A percentile compares a stretch with the other conserved stretches of the same genome.
Conservation (phyloP, 2,888 invertebrate species). For the Microplitis manilae region DNA sequence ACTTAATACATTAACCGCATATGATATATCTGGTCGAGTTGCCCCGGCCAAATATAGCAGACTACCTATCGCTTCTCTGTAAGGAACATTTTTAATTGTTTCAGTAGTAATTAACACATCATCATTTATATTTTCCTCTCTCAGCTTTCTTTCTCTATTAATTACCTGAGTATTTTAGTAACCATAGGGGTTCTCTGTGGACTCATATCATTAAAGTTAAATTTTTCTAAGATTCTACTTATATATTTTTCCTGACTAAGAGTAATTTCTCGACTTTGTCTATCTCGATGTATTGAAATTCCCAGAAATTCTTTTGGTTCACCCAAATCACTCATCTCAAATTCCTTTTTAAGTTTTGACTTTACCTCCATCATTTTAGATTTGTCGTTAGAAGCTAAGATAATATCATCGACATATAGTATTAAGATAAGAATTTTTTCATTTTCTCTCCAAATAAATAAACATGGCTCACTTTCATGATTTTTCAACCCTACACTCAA, state of each 20-base stretch:
- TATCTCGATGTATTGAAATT: slow-evolving; percentile 40
- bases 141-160: slow-evolving; percentile 2
- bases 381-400: slow-evolving; percentile 46
- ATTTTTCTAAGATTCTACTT: slow-evolving; percentile 28
- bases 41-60: slow-evolving; percentile 45
- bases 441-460: slow-evolving; percentile 45
- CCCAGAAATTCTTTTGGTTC: slow-evolving; percentile 45
- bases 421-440: slow-evolving; percentile 40
- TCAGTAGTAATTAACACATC: not conserved
- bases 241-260: slow-evolving; percentile 22
- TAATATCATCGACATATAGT: slow-evolving; percentile 44
- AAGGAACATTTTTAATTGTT: slow-evolving; percentile 2
- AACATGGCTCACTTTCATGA: slow-evolving; percentile 42
- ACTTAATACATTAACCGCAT: slow-evolving; percentile 41
- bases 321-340: slow-evolving; percentile 46
- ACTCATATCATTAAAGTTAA: not conserved
- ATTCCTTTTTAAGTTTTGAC: slow-evolving; percentile 40
- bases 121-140: not conserved
- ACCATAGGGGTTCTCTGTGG: slow-evolving; percentile 44
- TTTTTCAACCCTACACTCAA: slow-evolving; percentile 33
- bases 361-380: slow-evolving; percentile 45
- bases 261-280: slow-evolving; percentile 26
- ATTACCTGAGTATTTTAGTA: slow-evolving; percentile 41
- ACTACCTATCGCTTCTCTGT: not conserved
- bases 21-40: slow-evolving; percentile 44